phyloP scores from a whole-genome alignment of 2,797 vertebrate genomes.

The Masticophis lateralis region DNA sequence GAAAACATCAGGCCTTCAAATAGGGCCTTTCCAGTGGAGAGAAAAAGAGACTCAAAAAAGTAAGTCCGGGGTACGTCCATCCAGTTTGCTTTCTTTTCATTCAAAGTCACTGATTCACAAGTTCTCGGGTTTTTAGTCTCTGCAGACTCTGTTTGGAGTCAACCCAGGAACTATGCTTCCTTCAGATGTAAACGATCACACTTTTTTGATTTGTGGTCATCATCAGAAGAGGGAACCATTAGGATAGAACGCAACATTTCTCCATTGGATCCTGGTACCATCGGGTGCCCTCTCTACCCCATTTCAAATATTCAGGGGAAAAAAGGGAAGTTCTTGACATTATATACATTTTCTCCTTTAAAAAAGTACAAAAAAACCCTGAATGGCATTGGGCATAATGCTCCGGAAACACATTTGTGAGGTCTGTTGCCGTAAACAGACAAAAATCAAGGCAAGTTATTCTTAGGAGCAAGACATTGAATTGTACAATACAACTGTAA shows the following conservation, averaged over 20 bases:
- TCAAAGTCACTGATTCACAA: conserved; percentile 9
- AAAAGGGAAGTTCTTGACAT: conserved; percentile 36
- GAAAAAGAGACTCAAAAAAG: conserved; percentile 44
- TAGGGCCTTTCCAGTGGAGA: conserved; percentile 45
- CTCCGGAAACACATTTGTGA: neutral
- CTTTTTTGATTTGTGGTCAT: neutral
- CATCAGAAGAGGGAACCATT: neutral
- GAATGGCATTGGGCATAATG: neutral
- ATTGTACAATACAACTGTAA: conserved; percentile 14
- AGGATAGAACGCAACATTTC: neutral
- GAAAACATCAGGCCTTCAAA: conserved; percentile 62
- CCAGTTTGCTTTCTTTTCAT: conserved; percentile 33
- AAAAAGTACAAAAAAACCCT: neutral
- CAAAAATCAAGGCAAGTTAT: neutral
- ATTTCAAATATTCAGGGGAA: conserved; percentile 13
- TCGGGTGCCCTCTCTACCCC: neutral
- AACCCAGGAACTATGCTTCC: conserved; percentile 25
- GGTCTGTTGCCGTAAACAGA: conserved; percentile 30
- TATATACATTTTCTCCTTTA: neutral
- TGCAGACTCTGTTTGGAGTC: neutral
- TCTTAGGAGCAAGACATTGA: neutral
- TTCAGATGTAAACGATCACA: conserved; percentile 34
- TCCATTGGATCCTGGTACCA: neutral
- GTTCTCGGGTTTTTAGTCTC: conserved; percentile 25
- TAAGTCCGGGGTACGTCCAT: conserved; percentile 37